phyloP scores from a whole-genome alignment of 2,888 invertebrate genomes.

The Julus scandinavius region DNA sequence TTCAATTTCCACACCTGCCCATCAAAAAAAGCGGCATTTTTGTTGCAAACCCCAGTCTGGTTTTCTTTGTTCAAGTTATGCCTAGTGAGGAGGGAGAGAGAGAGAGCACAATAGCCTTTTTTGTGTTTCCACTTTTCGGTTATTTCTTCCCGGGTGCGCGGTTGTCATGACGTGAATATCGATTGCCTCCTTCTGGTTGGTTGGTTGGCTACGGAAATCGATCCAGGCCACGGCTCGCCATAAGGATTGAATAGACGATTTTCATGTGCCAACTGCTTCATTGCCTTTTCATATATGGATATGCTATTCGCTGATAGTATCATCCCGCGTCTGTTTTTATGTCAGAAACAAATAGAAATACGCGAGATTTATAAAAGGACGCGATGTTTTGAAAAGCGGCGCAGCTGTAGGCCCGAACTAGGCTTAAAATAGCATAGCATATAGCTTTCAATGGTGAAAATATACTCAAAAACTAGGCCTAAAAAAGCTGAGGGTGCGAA shows the following conservation, averaged over 20 bases:
- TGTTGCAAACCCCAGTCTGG: neutral
- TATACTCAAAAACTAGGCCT: neutral
- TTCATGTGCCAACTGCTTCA: constrained; percentile 24
- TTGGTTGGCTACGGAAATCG: constrained; percentile 17
- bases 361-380: constrained; percentile 38
- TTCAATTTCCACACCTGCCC: constrained; percentile 40
- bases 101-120: constrained; percentile 19
- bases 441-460: neutral
- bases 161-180: neutral
- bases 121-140: neutral
- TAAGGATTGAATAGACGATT: neutral
- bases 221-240: constrained; percentile 8
- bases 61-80: neutral
- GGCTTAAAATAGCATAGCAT: constrained; percentile 25
- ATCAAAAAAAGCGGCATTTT: neutral
- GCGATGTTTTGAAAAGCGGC: neutral
- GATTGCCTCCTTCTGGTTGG: neutral
- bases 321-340: neutral
- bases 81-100: neutral
- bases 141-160: neutral
- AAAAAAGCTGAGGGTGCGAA: neutral
- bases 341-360: constrained; percentile 36
- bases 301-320: constrained; percentile 17
- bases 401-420: constrained; percentile 14
- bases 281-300: constrained; percentile 33